These are phyloP conservation scores for Tenrec ecaudatus DNA, from an alignment of 2,113 vertebrate species.

Conservation along the genomic window DNA sequence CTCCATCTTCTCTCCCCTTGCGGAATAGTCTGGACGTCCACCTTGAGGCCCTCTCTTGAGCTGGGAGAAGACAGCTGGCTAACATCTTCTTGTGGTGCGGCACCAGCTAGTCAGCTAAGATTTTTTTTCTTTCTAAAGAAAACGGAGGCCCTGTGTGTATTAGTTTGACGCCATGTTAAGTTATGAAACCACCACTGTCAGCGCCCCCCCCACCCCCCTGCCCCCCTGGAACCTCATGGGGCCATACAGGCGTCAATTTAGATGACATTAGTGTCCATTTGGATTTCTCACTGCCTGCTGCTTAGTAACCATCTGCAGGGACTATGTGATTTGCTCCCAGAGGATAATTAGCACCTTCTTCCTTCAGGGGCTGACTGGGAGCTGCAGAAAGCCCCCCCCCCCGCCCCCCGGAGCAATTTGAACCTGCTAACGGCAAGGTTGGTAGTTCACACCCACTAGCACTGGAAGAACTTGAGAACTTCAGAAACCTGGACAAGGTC, in stretches of 20 bases:
- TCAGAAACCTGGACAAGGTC: too few species aligned
- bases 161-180: constrained; percentile 43
- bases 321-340: constrained; percentile 58
- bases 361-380: constrained; percentile 72
- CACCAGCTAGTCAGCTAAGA: not conserved
- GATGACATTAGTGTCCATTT: constrained; percentile 72
- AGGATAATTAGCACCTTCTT: constrained; percentile 75
- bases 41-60: constrained; percentile 38
- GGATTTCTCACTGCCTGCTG: constrained; percentile 63
- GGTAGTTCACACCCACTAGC: too few species aligned
- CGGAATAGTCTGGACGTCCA: constrained; percentile 20
- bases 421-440: not conserved
- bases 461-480: too few species aligned
- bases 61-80: constrained; percentile 14
- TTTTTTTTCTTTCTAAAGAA: not conserved
- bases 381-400: constrained; percentile 18
- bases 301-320: constrained; percentile 58
- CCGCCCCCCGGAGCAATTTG: constrained; percentile 66
- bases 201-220: constrained; percentile 55
- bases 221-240: not conserved
- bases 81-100: too few species aligned
- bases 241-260: constrained; percentile 59
- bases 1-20: constrained; percentile 1
- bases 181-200: constrained; percentile 61
- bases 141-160: constrained; percentile 47